A percentile compares a stretch with the other conserved stretches of the same genome.
Conservation (phyloP, 2,888 invertebrate genomes). For the Megaustenia siamemsis region DNA sequence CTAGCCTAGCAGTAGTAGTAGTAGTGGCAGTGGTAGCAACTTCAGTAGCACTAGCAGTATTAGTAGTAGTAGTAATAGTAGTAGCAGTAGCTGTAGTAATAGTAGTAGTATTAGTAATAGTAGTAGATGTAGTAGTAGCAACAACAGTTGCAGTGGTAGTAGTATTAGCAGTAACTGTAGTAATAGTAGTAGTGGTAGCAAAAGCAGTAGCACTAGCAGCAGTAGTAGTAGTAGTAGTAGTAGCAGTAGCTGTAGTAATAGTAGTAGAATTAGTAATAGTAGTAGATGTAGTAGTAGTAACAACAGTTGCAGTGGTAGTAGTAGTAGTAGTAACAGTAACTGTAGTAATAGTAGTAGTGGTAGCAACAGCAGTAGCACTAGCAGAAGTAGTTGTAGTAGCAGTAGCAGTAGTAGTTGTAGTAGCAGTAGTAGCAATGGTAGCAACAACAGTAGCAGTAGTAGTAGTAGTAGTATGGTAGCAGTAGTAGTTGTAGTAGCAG, state of each 20-base stretch:
- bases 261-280: conserved; percentile 18
- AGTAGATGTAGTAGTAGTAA: conserved; percentile 13
- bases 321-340: not conserved
- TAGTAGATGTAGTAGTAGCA: not conserved
- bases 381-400: not conserved
- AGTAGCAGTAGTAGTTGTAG: not conserved
- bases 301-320: conserved; percentile 2
- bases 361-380: conserved; percentile 12
- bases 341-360: conserved; percentile 18
- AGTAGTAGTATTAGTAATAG: not conserved
- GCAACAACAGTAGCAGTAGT: no score
- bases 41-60: no score
- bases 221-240: no score
- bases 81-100: not conserved
- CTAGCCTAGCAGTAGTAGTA: no score
- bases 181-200: not conserved
- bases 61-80: no score
- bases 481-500: no score
- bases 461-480: no score
- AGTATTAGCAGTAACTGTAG: not conserved
- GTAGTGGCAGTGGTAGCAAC: not conserved
- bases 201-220: not conserved
- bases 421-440: not conserved
- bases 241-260: not conserved
- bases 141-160: no score